Evolutionary conservation across 2,888 invertebrate species (phyloP), one percentile per base, ranked within the genome.

Genomic region (Dicyrtoma fusca): DNA sequence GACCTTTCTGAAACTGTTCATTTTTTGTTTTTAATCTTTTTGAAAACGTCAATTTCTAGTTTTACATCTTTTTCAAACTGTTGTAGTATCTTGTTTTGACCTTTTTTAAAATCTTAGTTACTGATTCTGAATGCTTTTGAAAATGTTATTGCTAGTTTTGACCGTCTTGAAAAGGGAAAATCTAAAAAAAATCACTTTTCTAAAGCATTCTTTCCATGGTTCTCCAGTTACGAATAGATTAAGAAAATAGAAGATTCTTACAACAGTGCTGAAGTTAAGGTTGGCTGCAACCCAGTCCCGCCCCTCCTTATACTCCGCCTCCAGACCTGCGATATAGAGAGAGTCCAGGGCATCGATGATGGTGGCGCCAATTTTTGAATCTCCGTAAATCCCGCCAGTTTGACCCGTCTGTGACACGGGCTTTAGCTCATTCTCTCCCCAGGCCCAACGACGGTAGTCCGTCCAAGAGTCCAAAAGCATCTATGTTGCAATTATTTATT

Each of bases 401-500:
- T 99, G 97, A 1, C 94, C 92, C 1, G 90, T 87, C 83, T 92
- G 92, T 70, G 93, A 91, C 64, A 98, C 87, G 0, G 99, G 98
- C 81, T 91, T 89, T 82, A 99, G 86, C 85, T 99, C 99, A 85
- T 99, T 99, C 83, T 95, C 92, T 77, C 99, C 99, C 98, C 98
- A 99, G 0, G 99, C 97, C 86, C 95, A 97, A 77, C 92, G 88
- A 80, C 91, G 93, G 86, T 99, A 99, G 83, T 93, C 95, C 84
- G 93, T 91, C 98, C 98, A 99, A 10, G 97, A 95, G 85, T 96
- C 95, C 81, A 91, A 89, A 93, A 97, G 97, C 99, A 99, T 99
- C 97, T 99, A 88, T 14, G 86, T 3, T 19, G 23, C n/a, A n/a
- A n/a, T 21, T 55, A 51, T n/a, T n/a, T n/a, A n/a, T n/a, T n/a